Evolutionary conservation across 92 coral and sea anemone species (phyloP), one percentile per base, ranked within the genome.

Genomic region (Pocillopora meandrina): DNA sequence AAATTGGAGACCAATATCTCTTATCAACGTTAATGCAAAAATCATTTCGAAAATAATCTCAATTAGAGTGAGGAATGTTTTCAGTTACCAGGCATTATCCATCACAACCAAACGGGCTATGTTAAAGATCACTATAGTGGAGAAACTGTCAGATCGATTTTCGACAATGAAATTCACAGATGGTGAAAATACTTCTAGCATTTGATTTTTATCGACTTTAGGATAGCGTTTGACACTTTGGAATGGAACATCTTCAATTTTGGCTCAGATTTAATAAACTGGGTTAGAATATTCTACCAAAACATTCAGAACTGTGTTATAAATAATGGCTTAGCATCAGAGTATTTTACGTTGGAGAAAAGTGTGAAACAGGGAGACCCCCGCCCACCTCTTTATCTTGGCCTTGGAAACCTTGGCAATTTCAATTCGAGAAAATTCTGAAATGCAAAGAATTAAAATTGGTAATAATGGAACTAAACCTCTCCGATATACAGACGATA

Each of bases 381-480:
- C 75, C 16, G 15, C 72, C 55, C 31, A 67, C 72, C 72, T 61
- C 64, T 61, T 61, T 61, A 16, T 61, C 18, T 71, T 36, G 49
- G 75, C 75, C 49, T 21, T 47, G 7, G 55, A 69, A 12, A 33
- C 18, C 74, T 34, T 69, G 52, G 52, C 74, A 69, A 69, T 69
- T 36, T 71, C 75, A 14, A 71, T 47, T 47, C 75, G 75, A 2
- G 18, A 71, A 36, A 71, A 71, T 71, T 20, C 47, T 36, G 75
- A 71, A 34, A 71, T 71, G 11, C 15, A 70, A 11, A 19, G 52
- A 70, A 70, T 34, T 70, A 70, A 70, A 70, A 70, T 70, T 33
- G 59, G 75, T 17, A 42, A 71, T n/a, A 49, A 71, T 17, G 75
- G 42, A 71, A 35, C 75, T 12, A 71, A 71, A 26, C 75, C 49